These are phyloP conservation scores for Irena cyanogastra DNA, from an alignment of 2,113 vertebrate species.

Conservation along the genomic window DNA sequence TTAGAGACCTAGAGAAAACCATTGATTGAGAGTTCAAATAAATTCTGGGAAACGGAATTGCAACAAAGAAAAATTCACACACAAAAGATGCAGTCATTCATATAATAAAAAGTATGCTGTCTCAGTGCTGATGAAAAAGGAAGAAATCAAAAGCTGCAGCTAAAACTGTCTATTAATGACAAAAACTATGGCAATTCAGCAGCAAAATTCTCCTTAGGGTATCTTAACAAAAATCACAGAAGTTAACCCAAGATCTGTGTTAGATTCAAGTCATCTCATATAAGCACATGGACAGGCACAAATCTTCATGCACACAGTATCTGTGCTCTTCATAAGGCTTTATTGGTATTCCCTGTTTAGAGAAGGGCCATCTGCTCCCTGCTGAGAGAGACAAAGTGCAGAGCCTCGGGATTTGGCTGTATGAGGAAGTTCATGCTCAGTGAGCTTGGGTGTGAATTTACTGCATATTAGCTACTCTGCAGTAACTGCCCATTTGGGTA, in stretches of 20 bases:
- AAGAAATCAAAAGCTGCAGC: not conserved
- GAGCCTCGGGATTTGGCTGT: not conserved
- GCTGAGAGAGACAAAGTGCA: conserved; percentile 15
- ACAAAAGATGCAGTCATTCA: not conserved
- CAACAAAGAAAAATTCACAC: not conserved
- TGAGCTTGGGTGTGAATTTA: conserved; percentile 15
- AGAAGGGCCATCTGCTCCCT: conserved; percentile 39
- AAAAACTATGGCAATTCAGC: not conserved
- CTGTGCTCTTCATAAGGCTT: not conserved
- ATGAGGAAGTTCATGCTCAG: not conserved
- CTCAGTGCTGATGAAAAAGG: not conserved
- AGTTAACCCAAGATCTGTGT: not conserved
- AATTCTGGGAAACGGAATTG: not conserved
- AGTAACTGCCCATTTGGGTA: not conserved
- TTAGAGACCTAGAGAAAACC: not conserved
- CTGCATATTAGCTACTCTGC: not conserved
- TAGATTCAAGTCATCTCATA: not conserved
- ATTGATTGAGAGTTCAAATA: not conserved
- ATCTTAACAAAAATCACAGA: not conserved
- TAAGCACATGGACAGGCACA: not conserved
- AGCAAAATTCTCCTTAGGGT: not conserved
- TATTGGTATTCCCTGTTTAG: not conserved
- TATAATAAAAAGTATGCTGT: not conserved
- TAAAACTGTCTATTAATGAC: not conserved
- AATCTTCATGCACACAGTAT: not conserved